Conservation (phyloP, 1,140 invertebrate genomes). For the Polypedilum pembai region DNA sequence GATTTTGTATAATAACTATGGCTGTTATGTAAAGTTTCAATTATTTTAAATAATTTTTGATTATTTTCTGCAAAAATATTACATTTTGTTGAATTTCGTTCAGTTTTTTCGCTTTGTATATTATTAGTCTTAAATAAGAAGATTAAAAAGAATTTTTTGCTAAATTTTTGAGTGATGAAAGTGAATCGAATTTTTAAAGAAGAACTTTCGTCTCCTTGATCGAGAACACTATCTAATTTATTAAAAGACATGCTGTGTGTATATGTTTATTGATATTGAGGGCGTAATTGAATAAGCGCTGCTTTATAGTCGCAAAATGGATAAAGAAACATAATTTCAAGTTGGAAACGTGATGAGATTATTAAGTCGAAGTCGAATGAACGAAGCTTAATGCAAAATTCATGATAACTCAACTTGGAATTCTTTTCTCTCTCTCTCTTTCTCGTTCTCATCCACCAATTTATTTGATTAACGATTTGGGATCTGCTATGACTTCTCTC, state of each 20-base stretch:
- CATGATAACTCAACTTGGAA: neutral
- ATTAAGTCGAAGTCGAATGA: neutral
- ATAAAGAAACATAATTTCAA: slow-evolving; percentile 20
- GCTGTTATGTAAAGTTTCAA: too few relatives aligned
- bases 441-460: neutral
- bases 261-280: neutral
- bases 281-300: slow-evolving; percentile 20
- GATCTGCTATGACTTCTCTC: slow-evolving; percentile 3
- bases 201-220: too few relatives aligned
- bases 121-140: too few relatives aligned
- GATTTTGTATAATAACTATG: too few relatives aligned
- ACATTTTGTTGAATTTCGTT: too few relatives aligned
- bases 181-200: too few relatives aligned
- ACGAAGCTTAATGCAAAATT: slow-evolving; percentile 20
- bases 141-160: too few relatives aligned
- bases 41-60: too few relatives aligned
- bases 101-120: too few relatives aligned
- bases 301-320: neutral
- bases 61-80: too few relatives aligned
- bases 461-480: slow-evolving; percentile 18
- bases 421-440: neutral
- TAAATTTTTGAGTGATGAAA: too few relatives aligned
- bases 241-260: neutral
- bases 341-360: slow-evolving; percentile 20
- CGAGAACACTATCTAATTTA: neutral